Percentiles rank a stretch among this genome's conserved stretches.
These are phyloP conservation scores for Drosophila pruinosa DNA, from an alignment of 1,140 invertebrate species.

Conservation along the genomic window DNA sequence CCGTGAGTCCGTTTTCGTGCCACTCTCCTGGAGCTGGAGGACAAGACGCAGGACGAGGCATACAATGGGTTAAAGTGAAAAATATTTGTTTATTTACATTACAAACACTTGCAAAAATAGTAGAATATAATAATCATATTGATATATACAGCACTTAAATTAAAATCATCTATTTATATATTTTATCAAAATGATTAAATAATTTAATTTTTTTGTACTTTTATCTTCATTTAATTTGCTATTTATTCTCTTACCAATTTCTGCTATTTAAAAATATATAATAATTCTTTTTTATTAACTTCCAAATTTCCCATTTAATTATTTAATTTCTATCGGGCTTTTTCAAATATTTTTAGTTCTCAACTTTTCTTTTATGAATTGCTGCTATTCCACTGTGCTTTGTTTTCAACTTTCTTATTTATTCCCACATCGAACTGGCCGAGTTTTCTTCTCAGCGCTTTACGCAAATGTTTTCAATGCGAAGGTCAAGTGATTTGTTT, in stretches of 20 bases:
- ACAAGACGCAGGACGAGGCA: background rate
- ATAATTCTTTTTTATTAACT: no score
- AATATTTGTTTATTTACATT: background rate
- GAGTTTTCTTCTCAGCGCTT: constrained; percentile 37
- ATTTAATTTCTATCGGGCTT: no score
- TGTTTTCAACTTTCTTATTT: constrained; percentile 18
- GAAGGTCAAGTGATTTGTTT: constrained; percentile 73
- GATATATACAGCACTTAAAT: no score
- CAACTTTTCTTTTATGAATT: background rate
- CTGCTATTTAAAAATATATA: no score
- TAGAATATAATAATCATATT: no score
- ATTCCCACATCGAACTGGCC: constrained; percentile 10
- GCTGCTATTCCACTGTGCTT: constrained; percentile 8
- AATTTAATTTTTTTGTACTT: background rate
- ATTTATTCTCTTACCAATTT: background rate
- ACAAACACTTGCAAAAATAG: no score
- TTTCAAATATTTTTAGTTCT: background rate
- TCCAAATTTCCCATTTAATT: no score
- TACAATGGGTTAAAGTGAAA: background rate
- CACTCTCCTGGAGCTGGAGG: constrained; percentile 8
- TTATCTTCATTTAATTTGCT: background rate
- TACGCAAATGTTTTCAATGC: constrained; percentile 52
- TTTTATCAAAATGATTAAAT: no score
- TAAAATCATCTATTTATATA: no score
- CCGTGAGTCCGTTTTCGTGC: constrained; percentile 57